Conservation (phyloP, 1,140 invertebrate species). For the Diuraphis noxia region DNA sequence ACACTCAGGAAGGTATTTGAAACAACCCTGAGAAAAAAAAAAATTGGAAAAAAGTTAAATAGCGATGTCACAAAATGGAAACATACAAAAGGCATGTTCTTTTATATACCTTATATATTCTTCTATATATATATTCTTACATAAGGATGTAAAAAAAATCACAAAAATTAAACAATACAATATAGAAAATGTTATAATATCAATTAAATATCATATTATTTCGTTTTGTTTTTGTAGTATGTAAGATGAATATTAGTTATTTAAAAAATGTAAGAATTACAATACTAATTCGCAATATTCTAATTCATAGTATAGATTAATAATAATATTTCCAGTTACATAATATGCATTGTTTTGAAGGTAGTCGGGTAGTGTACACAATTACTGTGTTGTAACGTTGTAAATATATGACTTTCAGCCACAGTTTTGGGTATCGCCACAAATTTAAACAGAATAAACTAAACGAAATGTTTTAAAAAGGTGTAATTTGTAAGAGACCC, state of each 20-base stretch:
- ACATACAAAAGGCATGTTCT: no score
- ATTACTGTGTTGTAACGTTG: not conserved
- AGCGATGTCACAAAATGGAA: no score
- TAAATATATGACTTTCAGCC: not conserved
- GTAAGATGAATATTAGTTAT: not conserved
- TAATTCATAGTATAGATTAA: not conserved
- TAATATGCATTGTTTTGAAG: no score
- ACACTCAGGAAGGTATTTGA: no score
- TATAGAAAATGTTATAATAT: no score
- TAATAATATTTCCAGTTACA: not conserved
- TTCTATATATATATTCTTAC: no score
- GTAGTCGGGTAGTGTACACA: not conserved
- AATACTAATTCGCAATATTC: not conserved
- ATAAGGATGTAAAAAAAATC: no score
- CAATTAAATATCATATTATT: no score
- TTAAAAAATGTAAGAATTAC: not conserved
- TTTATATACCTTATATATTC: no score
- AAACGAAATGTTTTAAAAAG: constrained; percentile 3
- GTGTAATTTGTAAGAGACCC: not conserved
- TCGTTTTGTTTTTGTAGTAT: not conserved
- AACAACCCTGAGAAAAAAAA: no score
- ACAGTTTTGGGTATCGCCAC: not conserved
- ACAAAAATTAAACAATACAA: no score
- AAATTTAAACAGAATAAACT: not conserved
- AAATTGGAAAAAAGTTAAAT: no score